Percentiles rank a stretch among this genome's conserved stretches.
Conservation (phyloP, 2,888 invertebrate species). For the Micropterix aruncella region DNA sequence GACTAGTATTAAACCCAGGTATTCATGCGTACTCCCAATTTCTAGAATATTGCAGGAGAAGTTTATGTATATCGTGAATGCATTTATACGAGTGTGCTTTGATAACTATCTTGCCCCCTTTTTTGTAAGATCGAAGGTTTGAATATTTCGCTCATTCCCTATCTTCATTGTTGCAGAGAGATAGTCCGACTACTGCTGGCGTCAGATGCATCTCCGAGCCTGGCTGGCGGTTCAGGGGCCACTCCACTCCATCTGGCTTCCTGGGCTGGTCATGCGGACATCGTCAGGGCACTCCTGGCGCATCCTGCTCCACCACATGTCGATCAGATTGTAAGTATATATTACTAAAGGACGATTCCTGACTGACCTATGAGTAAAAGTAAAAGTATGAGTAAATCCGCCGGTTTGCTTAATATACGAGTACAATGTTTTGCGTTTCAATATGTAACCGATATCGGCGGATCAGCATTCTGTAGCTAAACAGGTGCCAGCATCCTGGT, state of each 20-base stretch:
- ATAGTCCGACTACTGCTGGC: conserved; percentile 72
- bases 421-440: no score
- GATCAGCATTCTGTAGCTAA: no score
- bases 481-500: no score
- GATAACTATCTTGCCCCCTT: not conserved
- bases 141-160: conserved; percentile 4
- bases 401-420: no score
- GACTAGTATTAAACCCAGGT: no score
- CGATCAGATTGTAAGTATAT: conserved; percentile 61
- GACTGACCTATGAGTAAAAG: no score
- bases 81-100: not conserved
- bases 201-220: conserved; percentile 79
- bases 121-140: conserved; percentile 2
- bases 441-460: no score
- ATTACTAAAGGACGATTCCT: no score
- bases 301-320: conserved; percentile 73
- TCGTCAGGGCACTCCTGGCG: conserved; percentile 70
- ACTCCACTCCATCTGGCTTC: conserved; percentile 88
- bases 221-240: conserved; percentile 80
- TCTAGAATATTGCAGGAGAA: no score
- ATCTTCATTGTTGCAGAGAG: conserved; percentile 50
- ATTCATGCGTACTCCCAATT: no score
- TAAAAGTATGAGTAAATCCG: no score
- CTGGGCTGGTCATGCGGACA: conserved; percentile 85
- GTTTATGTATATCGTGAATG: not conserved